A percentile compares a stretch with the other conserved stretches of the same genome.
These are phyloP conservation scores for Desmophyllum pertusum DNA, from an alignment of 92 coral and sea anemone species.

Conservation along the genomic window DNA sequence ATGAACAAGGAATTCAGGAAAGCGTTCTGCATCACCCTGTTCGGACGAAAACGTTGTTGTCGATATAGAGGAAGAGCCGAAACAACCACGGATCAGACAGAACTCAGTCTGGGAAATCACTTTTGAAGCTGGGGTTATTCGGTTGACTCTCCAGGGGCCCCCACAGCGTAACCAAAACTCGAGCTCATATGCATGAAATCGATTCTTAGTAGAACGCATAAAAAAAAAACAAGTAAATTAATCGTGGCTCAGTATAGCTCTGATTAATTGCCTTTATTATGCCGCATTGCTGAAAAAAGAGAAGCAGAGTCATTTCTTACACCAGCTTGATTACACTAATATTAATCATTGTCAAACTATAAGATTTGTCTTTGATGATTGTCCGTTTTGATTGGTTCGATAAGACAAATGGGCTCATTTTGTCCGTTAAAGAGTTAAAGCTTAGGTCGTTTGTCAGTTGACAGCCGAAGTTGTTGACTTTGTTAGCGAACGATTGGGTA, in stretches of 20 bases:
- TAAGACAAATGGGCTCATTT: background rate
- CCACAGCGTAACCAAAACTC: background rate
- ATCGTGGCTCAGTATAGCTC: background rate
- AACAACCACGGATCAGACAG: constrained; percentile 34
- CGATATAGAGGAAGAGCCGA: constrained; percentile 13
- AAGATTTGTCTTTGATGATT: too few species aligned
- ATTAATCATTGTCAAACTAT: too few species aligned
- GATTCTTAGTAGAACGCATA: background rate
- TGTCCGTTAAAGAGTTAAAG: background rate
- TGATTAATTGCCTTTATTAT: too few species aligned
- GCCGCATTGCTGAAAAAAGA: too few species aligned
- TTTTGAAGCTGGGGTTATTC: background rate
- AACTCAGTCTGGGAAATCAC: constrained; percentile 28
- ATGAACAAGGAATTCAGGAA: constrained; percentile 90
- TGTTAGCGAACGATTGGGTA: too few species aligned
- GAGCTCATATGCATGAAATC: background rate
- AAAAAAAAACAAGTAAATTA: background rate
- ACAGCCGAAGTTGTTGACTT: background rate
- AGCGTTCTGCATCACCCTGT: constrained; percentile 73
- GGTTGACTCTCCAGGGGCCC: background rate
- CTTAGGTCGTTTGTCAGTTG: background rate
- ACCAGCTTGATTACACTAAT: too few species aligned
- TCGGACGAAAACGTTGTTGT: constrained; percentile 63
- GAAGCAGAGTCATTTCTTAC: too few species aligned
- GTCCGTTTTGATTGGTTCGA: background rate